Evolutionary conservation across 2,113 vertebrate genomes (phyloP).

Genomic region (Cottus gobio): DNA sequence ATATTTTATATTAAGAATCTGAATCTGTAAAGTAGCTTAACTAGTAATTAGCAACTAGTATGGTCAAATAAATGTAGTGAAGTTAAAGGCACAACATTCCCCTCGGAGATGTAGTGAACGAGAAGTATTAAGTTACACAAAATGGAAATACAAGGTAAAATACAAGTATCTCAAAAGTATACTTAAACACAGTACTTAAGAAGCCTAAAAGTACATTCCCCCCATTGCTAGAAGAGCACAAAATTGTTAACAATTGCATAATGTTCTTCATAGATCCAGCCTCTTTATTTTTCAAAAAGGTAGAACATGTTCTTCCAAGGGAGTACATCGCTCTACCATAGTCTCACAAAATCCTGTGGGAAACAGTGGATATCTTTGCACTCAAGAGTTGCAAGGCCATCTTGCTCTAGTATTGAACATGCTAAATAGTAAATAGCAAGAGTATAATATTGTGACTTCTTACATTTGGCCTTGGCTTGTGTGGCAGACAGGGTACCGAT

Average conservation of each 20-base stretch:
- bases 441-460: neutral
- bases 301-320: no score
- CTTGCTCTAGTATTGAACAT: neutral
- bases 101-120: neutral
- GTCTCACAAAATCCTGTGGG: neutral
- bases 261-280: no score
- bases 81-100: neutral
- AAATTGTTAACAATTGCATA: no score
- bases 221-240: no score
- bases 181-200: neutral
- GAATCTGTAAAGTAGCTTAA: neutral
- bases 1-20: neutral
- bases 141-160: neutral
- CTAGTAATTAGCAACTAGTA: neutral
- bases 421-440: neutral
- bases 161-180: neutral
- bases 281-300: no score
- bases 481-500: constrained; percentile 42
- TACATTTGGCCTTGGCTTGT: constrained; percentile 72
- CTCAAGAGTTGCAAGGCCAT: neutral
- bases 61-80: neutral
- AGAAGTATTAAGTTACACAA: no score
- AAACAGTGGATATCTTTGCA: neutral
- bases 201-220: no score
- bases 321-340: neutral